phyloP scores from a whole-genome alignment of 2,113 vertebrate genomes.

The Bettongia penicillata region DNA sequence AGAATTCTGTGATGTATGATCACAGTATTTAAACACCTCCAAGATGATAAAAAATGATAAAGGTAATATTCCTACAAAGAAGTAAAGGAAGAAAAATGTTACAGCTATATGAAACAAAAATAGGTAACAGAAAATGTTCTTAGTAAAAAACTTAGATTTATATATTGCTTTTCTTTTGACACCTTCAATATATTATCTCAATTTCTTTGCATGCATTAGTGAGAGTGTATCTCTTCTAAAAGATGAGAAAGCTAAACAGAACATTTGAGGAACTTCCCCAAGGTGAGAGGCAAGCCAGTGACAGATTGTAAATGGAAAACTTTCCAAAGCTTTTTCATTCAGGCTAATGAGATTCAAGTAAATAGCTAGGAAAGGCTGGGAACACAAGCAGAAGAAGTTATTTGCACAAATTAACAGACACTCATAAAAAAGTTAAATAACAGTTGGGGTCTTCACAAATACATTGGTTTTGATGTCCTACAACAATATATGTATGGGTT shows the following conservation, averaged over 20 bases:
- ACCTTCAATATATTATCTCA: conserved; percentile 10
- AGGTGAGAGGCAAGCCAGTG: neutral
- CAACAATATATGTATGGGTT: neutral
- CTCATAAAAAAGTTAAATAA: neutral
- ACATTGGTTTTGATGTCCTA: neutral
- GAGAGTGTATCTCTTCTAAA: neutral
- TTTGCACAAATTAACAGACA: neutral
- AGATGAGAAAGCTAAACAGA: neutral
- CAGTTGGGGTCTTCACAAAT: neutral
- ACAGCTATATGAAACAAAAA: neutral
- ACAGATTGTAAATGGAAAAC: neutral
- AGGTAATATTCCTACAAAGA: neutral
- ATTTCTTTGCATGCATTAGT: neutral
- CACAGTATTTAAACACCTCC: neutral
- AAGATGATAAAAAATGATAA: neutral
- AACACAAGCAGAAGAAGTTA: neutral
- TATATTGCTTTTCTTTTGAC: conserved; percentile 8
- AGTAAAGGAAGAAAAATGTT: neutral
- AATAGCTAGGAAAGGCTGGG: neutral
- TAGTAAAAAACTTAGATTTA: conserved; percentile 31
- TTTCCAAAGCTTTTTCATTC: neutral
- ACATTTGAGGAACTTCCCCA: neutral
- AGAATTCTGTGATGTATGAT: neutral
- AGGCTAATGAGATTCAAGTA: neutral
- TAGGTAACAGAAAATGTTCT: conserved; percentile 18